Evolutionary conservation across 2,888 invertebrate species (phyloP).

Genomic region (Girardia tigrina): DNA sequence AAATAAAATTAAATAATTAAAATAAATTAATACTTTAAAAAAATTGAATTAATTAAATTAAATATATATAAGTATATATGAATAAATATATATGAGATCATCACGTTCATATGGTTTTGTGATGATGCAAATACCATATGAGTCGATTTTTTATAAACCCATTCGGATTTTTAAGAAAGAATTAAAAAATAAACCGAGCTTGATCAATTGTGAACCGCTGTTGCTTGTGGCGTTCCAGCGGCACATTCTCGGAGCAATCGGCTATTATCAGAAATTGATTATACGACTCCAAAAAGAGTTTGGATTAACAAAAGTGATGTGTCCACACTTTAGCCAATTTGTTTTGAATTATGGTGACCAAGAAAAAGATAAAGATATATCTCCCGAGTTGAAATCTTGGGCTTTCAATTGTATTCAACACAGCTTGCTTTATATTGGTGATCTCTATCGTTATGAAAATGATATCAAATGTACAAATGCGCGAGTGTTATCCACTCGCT

Average conservation of each 20-base stretch:
- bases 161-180: no score
- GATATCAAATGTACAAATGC: constrained; percentile 60
- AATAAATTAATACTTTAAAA: no score
- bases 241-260: constrained; percentile 70
- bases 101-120: no score
- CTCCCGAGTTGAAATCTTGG: constrained; percentile 51
- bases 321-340: background rate
- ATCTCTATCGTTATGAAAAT: constrained; percentile 68
- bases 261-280: constrained; percentile 73
- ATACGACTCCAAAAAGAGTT: constrained; percentile 67
- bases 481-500: constrained; percentile 62
- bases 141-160: no score
- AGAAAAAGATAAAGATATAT: background rate
- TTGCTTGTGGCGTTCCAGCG: constrained; percentile 39
- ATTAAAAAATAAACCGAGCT: background rate
- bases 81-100: no score
- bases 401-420: constrained; percentile 65
- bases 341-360: background rate
- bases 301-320: constrained; percentile 45
- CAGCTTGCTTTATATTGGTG: constrained; percentile 74
- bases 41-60: no score
- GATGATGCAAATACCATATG: no score
- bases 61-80: no score
- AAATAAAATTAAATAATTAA: no score
- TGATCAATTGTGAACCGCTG: background rate